Evolutionary conservation across 2,113 vertebrate genomes (phyloP).

Genomic region (Phylloscopus whistleri): DNA sequence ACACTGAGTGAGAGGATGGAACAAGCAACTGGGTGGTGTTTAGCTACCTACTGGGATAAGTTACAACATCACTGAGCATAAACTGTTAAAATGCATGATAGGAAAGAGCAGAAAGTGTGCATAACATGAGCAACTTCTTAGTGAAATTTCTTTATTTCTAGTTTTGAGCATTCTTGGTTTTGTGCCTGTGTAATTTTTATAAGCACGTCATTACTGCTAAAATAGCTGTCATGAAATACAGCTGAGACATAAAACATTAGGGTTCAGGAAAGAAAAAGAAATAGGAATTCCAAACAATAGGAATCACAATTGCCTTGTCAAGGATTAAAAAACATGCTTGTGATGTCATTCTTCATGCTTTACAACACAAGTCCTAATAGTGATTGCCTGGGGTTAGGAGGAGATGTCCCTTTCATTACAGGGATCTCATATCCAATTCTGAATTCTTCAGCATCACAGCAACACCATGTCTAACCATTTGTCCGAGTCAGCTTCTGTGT

Average conservation of each 20-base stretch:
- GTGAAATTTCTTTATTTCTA: background rate
- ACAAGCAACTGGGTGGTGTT: background rate
- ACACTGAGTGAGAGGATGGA: background rate
- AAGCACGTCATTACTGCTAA: background rate
- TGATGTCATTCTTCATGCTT: background rate
- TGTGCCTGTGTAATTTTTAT: background rate
- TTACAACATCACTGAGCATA: background rate
- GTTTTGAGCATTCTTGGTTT: background rate
- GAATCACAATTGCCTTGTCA: background rate
- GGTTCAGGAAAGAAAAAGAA: background rate
- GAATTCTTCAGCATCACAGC: background rate
- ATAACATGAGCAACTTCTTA: background rate
- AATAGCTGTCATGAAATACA: background rate
- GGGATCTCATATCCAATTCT: background rate
- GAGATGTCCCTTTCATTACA: background rate
- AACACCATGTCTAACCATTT: background rate
- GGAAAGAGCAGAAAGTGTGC: background rate
- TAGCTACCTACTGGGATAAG: background rate
- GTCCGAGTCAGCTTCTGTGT: background rate
- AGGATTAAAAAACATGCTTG: background rate
- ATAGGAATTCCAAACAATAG: background rate
- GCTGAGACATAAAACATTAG: background rate
- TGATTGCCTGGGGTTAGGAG: background rate
- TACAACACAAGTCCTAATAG: background rate
- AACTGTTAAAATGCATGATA: background rate